Conservation (phyloP, 1,140 invertebrate species). For the Linepithema humile region DNA sequence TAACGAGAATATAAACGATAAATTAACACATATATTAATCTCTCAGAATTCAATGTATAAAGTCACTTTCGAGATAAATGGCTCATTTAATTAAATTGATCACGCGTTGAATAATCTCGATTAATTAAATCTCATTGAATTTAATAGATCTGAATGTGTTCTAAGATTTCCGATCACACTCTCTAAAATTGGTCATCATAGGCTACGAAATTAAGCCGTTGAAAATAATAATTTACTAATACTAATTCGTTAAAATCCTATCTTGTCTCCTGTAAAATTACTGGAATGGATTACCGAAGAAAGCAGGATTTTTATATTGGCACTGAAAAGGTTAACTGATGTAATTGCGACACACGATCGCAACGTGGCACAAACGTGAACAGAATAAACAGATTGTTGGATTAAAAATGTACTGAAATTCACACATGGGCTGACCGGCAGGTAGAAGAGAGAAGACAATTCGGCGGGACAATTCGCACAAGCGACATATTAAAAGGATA, state of each 20-base stretch:
- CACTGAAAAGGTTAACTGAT: slow-evolving; percentile 39
- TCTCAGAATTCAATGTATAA: neutral
- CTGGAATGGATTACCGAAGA: slow-evolving; percentile 38
- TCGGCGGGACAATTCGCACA: slow-evolving; percentile 48
- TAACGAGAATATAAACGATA: neutral
- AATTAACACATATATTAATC: neutral
- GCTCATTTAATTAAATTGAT: slow-evolving; percentile 28
- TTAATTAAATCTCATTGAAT: slow-evolving; percentile 14
- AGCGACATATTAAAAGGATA: slow-evolving; percentile 53
- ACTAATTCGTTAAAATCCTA: slow-evolving; percentile 33
- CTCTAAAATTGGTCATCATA: slow-evolving; percentile 19
- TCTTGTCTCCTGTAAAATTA: slow-evolving; percentile 32
- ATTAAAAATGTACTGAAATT: slow-evolving; percentile 57
- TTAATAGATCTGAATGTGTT: neutral
- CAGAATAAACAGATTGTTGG: slow-evolving; percentile 30
- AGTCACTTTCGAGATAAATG: neutral
- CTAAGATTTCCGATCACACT: slow-evolving; percentile 12
- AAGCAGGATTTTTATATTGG: slow-evolving; percentile 22
- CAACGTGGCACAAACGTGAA: slow-evolving; percentile 13
- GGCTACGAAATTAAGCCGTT: neutral
- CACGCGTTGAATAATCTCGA: slow-evolving; percentile 6
- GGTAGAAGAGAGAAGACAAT: slow-evolving; percentile 52
- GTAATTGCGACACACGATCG: slow-evolving; percentile 41
- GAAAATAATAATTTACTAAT: slow-evolving; percentile 28
- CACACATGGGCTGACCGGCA: slow-evolving; percentile 46